Percentiles rank a stretch among this genome's conserved stretches.
These are phyloP conservation scores for Rhodeus uyekii DNA, from an alignment of 2,797 vertebrate genomes.

Conservation along the genomic window DNA sequence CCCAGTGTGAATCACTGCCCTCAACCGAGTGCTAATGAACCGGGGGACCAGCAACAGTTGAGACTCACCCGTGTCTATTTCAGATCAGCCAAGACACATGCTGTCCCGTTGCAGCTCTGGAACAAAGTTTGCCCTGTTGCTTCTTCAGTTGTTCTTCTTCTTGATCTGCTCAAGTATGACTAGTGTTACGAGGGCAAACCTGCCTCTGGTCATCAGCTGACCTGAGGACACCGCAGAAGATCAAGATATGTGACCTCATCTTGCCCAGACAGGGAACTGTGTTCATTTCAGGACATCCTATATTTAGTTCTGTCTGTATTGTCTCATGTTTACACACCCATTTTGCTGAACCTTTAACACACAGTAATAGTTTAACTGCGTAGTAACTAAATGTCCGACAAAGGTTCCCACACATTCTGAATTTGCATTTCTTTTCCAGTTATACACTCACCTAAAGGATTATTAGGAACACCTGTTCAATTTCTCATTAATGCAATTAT, in stretches of 20 bases:
- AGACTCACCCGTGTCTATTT: conserved; percentile 62
- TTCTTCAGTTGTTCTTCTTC: background rate
- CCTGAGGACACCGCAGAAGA: background rate
- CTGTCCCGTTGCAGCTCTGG: conserved; percentile 16
- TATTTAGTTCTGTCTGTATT: background rate
- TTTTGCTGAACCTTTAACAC: background rate
- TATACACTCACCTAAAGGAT: no score
- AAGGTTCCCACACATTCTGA: background rate
- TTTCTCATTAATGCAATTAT: no score
- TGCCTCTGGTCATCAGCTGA: background rate
- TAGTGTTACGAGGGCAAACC: conserved; percentile 48
- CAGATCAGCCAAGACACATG: background rate
- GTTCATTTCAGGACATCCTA: conserved; percentile 1
- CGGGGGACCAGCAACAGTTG: background rate
- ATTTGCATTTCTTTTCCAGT: background rate
- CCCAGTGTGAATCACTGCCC: conserved; percentile 58
- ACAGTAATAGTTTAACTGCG: background rate
- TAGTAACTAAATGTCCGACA: background rate
- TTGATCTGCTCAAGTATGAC: conserved; percentile 9
- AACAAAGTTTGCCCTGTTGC: background rate
- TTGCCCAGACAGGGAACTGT: conserved; percentile 12
- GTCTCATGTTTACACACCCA: background rate
- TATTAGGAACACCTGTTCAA: no score
- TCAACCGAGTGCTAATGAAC: conserved; percentile 25
- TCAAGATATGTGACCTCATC: background rate